Percentiles rank a stretch among this genome's conserved stretches.
These are phyloP conservation scores for Zootoca vivipara DNA, from an alignment of 2,113 vertebrate species.

Conservation along the genomic window DNA sequence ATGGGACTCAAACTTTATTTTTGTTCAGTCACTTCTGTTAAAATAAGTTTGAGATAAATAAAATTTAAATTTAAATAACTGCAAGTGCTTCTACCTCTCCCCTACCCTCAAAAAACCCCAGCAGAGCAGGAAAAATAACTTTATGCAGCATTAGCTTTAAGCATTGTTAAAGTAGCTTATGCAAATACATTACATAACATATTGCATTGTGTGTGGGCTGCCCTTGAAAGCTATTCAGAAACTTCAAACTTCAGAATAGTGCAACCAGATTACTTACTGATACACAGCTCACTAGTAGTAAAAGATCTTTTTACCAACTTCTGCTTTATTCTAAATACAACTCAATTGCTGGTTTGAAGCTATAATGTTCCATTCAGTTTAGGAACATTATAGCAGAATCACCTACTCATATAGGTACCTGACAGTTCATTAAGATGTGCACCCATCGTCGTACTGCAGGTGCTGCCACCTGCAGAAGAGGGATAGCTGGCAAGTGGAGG, in stretches of 20 bases:
- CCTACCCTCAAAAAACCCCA: neutral
- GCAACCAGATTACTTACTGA: neutral
- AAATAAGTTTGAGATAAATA: conserved; percentile 69
- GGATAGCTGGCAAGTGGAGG: too few species aligned
- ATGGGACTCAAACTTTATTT: conserved; percentile 76
- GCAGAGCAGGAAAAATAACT: neutral
- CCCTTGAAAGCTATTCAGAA: neutral
- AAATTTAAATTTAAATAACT: conserved; percentile 52
- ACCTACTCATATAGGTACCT: too few species aligned
- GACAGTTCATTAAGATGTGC: too few species aligned
- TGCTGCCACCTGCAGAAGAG: too few species aligned
- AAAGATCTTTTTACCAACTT: too few species aligned
- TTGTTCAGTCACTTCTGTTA: conserved; percentile 80
- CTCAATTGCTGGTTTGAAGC: too few species aligned
- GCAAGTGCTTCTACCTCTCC: neutral
- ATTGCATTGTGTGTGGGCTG: neutral
- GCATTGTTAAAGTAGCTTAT: neutral
- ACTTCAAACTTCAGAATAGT: neutral
- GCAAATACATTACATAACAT: neutral
- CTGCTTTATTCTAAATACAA: too few species aligned
- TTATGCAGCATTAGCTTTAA: neutral
- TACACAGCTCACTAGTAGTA: neutral
- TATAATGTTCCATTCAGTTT: too few species aligned
- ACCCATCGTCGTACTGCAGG: too few species aligned
- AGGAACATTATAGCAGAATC: too few species aligned